Conservation (phyloP, 1,140 invertebrate species). For the Phocides pigmalion region DNA sequence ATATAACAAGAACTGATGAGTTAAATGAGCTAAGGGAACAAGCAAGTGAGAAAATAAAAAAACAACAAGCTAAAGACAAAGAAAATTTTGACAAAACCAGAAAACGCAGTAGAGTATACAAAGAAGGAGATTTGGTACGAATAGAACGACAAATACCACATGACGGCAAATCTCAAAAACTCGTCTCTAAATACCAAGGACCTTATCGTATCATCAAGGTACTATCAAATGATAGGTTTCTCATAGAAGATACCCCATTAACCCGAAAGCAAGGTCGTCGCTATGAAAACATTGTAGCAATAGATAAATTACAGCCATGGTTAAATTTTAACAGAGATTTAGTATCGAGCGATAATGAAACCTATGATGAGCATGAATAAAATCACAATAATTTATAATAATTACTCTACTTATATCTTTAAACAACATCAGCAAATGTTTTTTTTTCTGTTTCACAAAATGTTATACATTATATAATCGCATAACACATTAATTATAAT, state of each 20-base stretch:
- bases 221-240: neutral
- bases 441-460: no score
- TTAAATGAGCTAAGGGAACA: neutral
- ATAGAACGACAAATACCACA: neutral
- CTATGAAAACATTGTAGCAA: neutral
- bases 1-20: neutral
- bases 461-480: no score
- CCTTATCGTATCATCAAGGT: neutral
- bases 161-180: neutral
- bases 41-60: neutral
- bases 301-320: neutral
- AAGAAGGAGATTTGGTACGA: neutral
- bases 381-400: no score
- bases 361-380: no score
- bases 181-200: neutral
- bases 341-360: no score
- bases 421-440: no score
- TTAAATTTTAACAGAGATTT: neutral
- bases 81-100: neutral
- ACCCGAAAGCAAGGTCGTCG: neutral
- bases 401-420: no score
- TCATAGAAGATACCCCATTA: neutral
- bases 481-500: no score
- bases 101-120: neutral
- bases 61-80: conserved; percentile 15